Evolutionary conservation across 2,888 invertebrate species (phyloP), one percentile per base, ranked within the genome.

Genomic region (Parapristionchus giblindavisi): DNA sequence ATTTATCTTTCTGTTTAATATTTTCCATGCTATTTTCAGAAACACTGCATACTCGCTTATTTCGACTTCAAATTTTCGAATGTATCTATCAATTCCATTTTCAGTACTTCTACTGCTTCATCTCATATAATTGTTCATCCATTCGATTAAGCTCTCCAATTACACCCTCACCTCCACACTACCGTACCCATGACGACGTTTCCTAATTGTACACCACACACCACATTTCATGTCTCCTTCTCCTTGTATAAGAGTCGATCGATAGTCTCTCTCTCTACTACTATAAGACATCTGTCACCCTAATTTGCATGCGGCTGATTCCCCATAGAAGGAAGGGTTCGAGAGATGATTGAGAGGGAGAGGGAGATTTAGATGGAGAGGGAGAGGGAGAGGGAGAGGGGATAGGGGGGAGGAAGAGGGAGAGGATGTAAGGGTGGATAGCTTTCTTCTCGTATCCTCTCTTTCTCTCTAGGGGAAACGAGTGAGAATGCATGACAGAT

Each of bases 231-330:
- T n/a, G n/a, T n/a, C n/a, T n/a, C n/a, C n/a, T n/a, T n/a, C n/a
- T n/a, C n/a, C n/a, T n/a, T n/a, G n/a, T n/a, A n/a, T n/a, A n/a
- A n/a, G n/a, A n/a, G n/a, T 24, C 27, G 11, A 63, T 63, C 63
- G 63, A 63, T 63, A 38, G 38, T 36, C 36, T 52, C 52, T 36
- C 60, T 36, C n/a, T 60, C 36, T 60, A 27, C 32, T 4, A 21
- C 34, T 32, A 34, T 17, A 36, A 38, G 63, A 38, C 63, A 63
- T 63, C 63, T 63, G 63, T 63, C 63, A 63, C 38, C 40, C 63
- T 63, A 63, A 63, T 63, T 63, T 63, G 63, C 63, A 63, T 63
- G 63, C 29, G 54, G 54, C 32, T 34, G 32, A 29, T 17, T 43
- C 43, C 43, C 8, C 11, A 8, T 43, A 17, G 8, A 8, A 14